Conservation (phyloP, 1,140 invertebrate genomes). For the Caenorhabditis briggsae region DNA sequence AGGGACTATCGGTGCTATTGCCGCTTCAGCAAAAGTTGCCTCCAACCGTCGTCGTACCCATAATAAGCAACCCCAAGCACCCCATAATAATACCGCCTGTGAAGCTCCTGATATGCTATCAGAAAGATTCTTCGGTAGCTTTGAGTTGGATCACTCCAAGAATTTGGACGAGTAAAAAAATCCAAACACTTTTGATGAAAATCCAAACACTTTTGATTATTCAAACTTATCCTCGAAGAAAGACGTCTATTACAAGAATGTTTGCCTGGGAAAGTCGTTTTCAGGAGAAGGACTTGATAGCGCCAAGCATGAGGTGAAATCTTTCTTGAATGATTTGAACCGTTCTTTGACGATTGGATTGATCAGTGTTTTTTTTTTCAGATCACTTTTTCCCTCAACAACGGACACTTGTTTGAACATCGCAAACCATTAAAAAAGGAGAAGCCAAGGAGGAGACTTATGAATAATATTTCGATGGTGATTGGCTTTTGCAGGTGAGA, state of each 20-base stretch:
- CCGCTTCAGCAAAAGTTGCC: too few species aligned
- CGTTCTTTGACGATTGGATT: background rate
- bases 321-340: background rate
- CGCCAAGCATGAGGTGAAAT: constrained; percentile 66
- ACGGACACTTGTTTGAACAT: constrained; percentile 61
- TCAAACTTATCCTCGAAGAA: constrained; percentile 72
- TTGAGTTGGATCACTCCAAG: too few species aligned
- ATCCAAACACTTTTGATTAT: constrained; percentile 51
- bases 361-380: constrained; percentile 53
- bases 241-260: constrained; percentile 70
- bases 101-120: too few species aligned
- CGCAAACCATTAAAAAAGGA: constrained; percentile 59
- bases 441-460: constrained; percentile 66
- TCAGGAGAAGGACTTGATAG: constrained; percentile 72
- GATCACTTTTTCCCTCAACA: constrained; percentile 71
- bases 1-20: too few species aligned
- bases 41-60: too few species aligned
- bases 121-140: too few species aligned
- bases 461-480: constrained; percentile 65
- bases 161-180: too few species aligned
- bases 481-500: constrained; percentile 48
- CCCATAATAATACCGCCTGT: too few species aligned
- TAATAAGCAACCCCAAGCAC: too few species aligned
- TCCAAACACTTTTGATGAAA: constrained; percentile 43
- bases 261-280: constrained; percentile 68